Evolutionary conservation across 1,140 invertebrate species (phyloP).

Genomic region (Ctenoplectra terminalis): DNA sequence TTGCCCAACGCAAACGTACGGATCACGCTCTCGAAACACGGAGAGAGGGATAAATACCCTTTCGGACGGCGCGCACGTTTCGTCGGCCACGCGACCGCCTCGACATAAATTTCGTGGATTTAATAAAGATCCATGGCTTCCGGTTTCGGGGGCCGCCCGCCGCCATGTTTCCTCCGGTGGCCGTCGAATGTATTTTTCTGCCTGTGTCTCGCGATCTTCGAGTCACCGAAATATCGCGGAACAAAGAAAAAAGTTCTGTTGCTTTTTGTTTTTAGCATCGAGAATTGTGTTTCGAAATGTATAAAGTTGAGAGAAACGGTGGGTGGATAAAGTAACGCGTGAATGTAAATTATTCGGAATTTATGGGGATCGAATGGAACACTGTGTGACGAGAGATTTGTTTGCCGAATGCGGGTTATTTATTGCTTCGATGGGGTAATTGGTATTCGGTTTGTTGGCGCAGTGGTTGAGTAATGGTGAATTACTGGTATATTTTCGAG

Average conservation of each 20-base stretch:
- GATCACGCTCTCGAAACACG: conserved; percentile 43
- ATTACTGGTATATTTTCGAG: not conserved
- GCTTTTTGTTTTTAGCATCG: no score
- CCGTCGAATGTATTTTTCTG: no score
- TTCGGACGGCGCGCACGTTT: conserved; percentile 45
- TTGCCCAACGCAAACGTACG: conserved; percentile 43
- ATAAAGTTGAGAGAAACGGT: not conserved
- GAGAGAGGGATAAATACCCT: conserved; percentile 59
- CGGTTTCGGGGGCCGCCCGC: conserved; percentile 20
- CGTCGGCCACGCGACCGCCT: conserved; percentile 64
- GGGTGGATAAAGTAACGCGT: not conserved
- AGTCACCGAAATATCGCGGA: no score
- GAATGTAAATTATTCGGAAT: not conserved
- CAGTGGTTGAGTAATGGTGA: not conserved
- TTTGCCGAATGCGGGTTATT: conserved; percentile 5
- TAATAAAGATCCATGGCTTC: conserved; percentile 73
- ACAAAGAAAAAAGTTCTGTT: no score
- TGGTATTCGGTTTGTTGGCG: not conserved
- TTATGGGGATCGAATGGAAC: not conserved
- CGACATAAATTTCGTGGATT: conserved; percentile 70
- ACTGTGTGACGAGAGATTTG: not conserved
- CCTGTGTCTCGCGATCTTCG: no score
- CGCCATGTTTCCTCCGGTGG: conserved; percentile 1
- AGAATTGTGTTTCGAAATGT: not conserved
- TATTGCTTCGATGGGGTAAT: not conserved